Base-by-base conservation (phyloP, 1,140 invertebrate genomes). In the Sesamia nonagrioides region DNA sequence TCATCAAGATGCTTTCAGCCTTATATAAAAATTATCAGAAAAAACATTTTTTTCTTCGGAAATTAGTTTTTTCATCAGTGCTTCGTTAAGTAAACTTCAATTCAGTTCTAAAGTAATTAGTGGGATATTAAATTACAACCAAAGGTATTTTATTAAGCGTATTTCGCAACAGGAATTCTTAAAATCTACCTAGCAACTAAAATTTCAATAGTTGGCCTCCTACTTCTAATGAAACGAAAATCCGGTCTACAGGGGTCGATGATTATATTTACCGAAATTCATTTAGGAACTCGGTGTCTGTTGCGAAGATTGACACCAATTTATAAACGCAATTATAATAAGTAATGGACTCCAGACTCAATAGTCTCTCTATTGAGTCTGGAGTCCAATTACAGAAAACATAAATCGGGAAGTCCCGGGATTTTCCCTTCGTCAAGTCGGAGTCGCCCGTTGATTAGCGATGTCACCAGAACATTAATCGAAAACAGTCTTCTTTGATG, bases 381-480 rank as follows among this genome's bases (percentile, higher is more conserved):
- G 42, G 52, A 42, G 54, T 40, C 9, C 54, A 60, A 58, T 40
- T 54, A 58, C 35, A 21, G 50, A 58, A 56, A 73, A 73, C 68
- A 71, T 17, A 73, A 58, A 18, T 60, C 17, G 69, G 27, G 6
- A 50, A 7, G 8, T 56, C 33, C 4, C 3, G 33, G 15, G 42
- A n/a, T 1, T 42, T 33, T 54, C 27, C 27, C 33, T 45, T 45
- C 52, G n/a, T 15, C 13, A 45, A 11, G 6, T 13, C 11, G 58
- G 15, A 48, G 27, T 35, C 56, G 54, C 21, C 18, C 42, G 21
- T n/a, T 27, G 42, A 69, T 69, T 50, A 37, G n/a, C 40, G 60
- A 45, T 74, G 71, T 60, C 54, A 56, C 71, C 71, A 18, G 37
- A 60, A 74, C 48, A 40, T 60, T 60, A 60, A 69, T 69, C n/a